Evolutionary conservation across 1,140 invertebrate genomes (phyloP).

Genomic region (Drosophila lini): DNA sequence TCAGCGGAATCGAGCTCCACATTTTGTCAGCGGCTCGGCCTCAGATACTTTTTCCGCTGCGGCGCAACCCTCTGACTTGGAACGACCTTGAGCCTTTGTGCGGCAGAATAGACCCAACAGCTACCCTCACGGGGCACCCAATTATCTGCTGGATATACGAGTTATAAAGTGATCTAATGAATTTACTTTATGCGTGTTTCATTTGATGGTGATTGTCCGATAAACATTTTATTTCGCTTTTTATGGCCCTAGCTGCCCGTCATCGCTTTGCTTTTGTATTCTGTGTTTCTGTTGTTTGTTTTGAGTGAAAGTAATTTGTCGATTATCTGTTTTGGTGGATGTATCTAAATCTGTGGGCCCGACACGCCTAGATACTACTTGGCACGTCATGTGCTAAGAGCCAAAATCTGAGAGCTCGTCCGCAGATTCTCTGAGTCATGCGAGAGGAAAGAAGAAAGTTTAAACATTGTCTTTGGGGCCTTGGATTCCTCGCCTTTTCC

Average conservation of each 20-base stretch:
- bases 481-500: slow-evolving; percentile 23
- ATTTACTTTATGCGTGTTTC: slow-evolving; percentile 59
- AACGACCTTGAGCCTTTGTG: slow-evolving; percentile 68
- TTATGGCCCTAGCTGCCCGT: slow-evolving; percentile 45
- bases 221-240: slow-evolving; percentile 65
- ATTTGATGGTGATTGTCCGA: slow-evolving; percentile 56
- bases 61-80: slow-evolving; percentile 58
- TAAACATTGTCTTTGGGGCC: slow-evolving; percentile 41
- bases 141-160: slow-evolving; percentile 52
- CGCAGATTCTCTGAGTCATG: slow-evolving; percentile 58
- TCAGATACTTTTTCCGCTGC: slow-evolving; percentile 14
- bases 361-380: slow-evolving; percentile 54
- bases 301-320: slow-evolving; percentile 77
- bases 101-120: slow-evolving; percentile 2
- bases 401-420: slow-evolving; percentile 19
- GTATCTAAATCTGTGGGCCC: slow-evolving; percentile 17
- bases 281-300: slow-evolving; percentile 33
- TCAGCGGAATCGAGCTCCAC: slow-evolving; percentile 44
- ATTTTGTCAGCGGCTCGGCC: slow-evolving; percentile 48
- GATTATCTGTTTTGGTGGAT: slow-evolving; percentile 31
- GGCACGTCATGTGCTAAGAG: slow-evolving; percentile 55
- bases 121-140: slow-evolving; percentile 26
- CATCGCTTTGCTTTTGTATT: not conserved
- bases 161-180: slow-evolving; percentile 62
- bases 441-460: slow-evolving; percentile 56